A percentile compares a stretch with the other conserved stretches of the same genome.
phyloP scores from a whole-genome alignment of 2,888 invertebrate species.

The Cyaniris semiargus region DNA sequence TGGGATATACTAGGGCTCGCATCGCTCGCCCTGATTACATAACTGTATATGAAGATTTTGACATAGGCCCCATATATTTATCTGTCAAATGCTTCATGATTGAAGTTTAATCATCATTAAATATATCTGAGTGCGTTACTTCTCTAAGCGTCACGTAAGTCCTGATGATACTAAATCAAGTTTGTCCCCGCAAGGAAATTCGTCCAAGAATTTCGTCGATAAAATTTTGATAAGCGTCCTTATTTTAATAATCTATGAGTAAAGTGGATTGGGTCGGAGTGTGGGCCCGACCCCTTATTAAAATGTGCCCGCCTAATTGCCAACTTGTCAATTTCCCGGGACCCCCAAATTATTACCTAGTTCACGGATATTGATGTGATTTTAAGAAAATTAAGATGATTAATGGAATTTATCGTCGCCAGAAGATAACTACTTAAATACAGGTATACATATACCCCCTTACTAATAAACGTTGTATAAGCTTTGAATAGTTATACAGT shows the following conservation, averaged over 20 bases:
- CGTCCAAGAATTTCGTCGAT: conserved; percentile 1
- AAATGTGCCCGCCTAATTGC: conserved; percentile 52
- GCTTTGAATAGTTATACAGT: too few relatives aligned
- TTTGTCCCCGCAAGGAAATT: conserved; percentile 7
- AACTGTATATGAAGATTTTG: too few relatives aligned
- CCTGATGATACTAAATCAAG: background rate
- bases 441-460: too few relatives aligned
- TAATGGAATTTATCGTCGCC: background rate
- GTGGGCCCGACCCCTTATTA: conserved; percentile 38
- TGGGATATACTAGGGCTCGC: too few relatives aligned
- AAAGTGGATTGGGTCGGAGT: conserved; percentile 34
- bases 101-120: too few relatives aligned
- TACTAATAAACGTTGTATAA: too few relatives aligned
- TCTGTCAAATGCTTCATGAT: too few relatives aligned
- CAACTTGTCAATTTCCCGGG: conserved; percentile 51
- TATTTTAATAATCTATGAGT: conserved; percentile 33
- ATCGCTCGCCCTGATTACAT: too few relatives aligned
- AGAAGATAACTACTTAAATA: background rate
- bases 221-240: conserved; percentile 29
- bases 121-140: too few relatives aligned
- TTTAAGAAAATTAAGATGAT: background rate
- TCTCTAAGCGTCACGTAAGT: background rate
- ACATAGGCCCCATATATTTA: too few relatives aligned
- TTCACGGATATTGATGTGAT: conserved; percentile 25
- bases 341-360: conserved; percentile 32